phyloP scores from a whole-genome alignment of 1,140 invertebrate genomes.

The Temnothorax longispinosus region DNA sequence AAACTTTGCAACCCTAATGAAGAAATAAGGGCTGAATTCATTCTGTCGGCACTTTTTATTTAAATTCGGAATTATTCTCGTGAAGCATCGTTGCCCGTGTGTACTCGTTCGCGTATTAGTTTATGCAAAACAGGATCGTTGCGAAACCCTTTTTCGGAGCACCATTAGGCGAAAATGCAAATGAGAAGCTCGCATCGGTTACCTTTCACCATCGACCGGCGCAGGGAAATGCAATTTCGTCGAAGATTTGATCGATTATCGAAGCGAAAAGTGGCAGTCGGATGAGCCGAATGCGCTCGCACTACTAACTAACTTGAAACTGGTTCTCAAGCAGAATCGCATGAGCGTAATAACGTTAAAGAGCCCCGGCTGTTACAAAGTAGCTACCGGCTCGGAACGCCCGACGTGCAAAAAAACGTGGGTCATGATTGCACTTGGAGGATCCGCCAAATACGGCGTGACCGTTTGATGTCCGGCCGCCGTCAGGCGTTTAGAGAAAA shows the following conservation, averaged over 20 bases:
- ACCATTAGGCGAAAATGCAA: conserved; percentile 56
- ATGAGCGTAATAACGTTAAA: conserved; percentile 33
- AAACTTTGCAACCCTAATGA: conserved; percentile 29
- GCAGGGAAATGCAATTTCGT: conserved; percentile 45
- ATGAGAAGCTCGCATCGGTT: conserved; percentile 47
- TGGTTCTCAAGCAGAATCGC: conserved; percentile 24
- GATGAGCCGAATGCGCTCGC: neutral
- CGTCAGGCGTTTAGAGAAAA: conserved; percentile 79
- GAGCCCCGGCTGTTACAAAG: neutral
- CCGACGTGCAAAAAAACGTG: conserved; percentile 42
- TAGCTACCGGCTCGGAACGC: conserved; percentile 15
- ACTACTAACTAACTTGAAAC: conserved; percentile 35
- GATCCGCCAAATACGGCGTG: conserved; percentile 70
- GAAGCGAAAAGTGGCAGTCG: conserved; percentile 43
- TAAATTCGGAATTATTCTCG: conserved; percentile 56
- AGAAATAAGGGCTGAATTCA: conserved; percentile 42
- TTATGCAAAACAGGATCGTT: conserved; percentile 50
- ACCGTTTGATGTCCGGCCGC: conserved; percentile 73
- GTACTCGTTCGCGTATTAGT: conserved; percentile 58
- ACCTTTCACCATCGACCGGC: conserved; percentile 44
- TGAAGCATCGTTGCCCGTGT: conserved; percentile 32
- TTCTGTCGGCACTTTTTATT: conserved; percentile 44
- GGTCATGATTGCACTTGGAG: conserved; percentile 45
- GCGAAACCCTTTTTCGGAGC: conserved; percentile 42
- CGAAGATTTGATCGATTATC: conserved; percentile 58